phyloP scores from a whole-genome alignment of 2,888 invertebrate species.

The Clistopyga incitator region DNA sequence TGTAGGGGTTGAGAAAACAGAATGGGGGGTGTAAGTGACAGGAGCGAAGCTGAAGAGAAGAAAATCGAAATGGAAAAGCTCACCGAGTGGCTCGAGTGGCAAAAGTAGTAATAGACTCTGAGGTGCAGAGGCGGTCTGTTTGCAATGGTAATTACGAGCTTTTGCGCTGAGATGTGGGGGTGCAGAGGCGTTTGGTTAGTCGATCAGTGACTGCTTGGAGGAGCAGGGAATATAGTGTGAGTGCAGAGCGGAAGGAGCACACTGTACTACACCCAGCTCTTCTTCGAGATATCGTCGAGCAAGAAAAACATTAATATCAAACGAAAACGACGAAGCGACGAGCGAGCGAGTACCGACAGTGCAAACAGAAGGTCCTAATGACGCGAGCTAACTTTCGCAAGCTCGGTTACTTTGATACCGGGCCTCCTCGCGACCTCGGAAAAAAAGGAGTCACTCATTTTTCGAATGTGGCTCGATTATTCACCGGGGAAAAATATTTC shows the following conservation, averaged over 20 bases:
- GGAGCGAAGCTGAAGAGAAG: slow-evolving; percentile 29
- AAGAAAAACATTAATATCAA: slow-evolving; percentile 84
- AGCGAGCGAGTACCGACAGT: slow-evolving; percentile 76
- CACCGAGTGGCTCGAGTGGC: slow-evolving; percentile 22
- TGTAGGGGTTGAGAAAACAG: slow-evolving; percentile 33
- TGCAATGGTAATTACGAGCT: slow-evolving; percentile 80
- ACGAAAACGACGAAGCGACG: slow-evolving; percentile 68
- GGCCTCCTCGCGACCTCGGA: neutral
- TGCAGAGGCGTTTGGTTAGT: slow-evolving; percentile 35
- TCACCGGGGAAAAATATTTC: neutral
- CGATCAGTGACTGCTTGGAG: slow-evolving; percentile 38
- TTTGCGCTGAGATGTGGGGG: slow-evolving; percentile 44
- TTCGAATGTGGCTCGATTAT: neutral
- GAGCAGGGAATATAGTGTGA: slow-evolving; percentile 15
- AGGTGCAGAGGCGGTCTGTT: slow-evolving; percentile 70
- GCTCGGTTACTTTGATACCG: slow-evolving; percentile 41
- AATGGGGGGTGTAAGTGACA: slow-evolving; percentile 28
- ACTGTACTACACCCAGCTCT: slow-evolving; percentile 30
- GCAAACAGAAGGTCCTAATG: slow-evolving; percentile 81
- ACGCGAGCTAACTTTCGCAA: slow-evolving; percentile 77
- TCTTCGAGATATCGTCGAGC: slow-evolving; percentile 73
- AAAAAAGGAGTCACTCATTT: neutral
- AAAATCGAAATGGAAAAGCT: slow-evolving; percentile 54
- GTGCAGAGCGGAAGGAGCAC: slow-evolving; percentile 19
- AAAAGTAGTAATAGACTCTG: slow-evolving; percentile 34